Percentiles rank a stretch among this genome's conserved stretches.
Evolutionary conservation across 2,888 invertebrate species (phyloP).

Genomic region (Macrophya alboannulata): DNA sequence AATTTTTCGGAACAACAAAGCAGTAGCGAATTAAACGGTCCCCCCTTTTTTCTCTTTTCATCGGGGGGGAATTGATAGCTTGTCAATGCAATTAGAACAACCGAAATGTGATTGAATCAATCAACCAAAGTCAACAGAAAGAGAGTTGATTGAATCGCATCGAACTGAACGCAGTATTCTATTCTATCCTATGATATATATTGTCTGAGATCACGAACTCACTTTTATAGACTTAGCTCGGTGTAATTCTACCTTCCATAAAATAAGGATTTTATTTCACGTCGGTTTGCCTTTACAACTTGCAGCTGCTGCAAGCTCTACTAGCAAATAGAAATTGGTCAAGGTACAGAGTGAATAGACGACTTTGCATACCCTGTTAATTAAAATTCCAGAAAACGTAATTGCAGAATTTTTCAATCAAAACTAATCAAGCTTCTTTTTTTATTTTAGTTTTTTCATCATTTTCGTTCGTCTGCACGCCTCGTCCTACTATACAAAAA

Average conservation of each 20-base stretch:
- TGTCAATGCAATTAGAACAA: conserved; percentile 38
- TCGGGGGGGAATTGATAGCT: background rate
- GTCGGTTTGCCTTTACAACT: background rate
- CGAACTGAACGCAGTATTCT: background rate
- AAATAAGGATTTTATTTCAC: conserved; percentile 24
- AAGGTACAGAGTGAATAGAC: background rate
- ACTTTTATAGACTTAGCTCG: conserved; percentile 14
- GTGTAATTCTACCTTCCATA: background rate
- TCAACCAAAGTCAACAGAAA: conserved; percentile 17
- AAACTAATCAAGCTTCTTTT: background rate
- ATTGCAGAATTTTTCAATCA: background rate
- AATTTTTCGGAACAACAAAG: background rate
- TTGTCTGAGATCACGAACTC: background rate
- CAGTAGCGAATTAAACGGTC: background rate
- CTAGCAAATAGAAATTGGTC: background rate
- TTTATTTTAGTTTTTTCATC: background rate
- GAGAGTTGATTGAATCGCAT: conserved; percentile 32
- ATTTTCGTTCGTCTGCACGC: background rate
- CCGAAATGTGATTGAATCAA: conserved; percentile 37
- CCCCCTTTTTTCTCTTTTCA: background rate
- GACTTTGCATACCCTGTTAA: conserved; percentile 18
- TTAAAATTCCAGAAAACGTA: conserved; percentile 19
- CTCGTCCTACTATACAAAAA: background rate
- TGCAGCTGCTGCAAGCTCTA: background rate
- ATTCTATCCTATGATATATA: too few species aligned